Percentiles rank a stretch among this genome's conserved stretches.
Evolutionary conservation across 2,113 vertebrate genomes (phyloP).

Genomic region (Numida meleagris): DNA sequence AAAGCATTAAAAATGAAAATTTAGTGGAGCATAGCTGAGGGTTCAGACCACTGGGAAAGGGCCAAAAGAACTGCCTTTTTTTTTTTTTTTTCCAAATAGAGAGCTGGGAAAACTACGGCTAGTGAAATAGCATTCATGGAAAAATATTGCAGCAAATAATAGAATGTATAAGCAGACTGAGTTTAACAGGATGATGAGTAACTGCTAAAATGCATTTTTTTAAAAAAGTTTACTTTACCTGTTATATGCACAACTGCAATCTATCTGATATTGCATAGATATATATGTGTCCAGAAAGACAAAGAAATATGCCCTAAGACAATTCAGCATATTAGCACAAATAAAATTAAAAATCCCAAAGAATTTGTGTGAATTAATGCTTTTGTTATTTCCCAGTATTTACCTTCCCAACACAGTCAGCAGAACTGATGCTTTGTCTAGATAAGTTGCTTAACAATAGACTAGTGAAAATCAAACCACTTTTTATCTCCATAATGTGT

Average conservation of each 20-base stretch:
- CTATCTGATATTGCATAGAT: background rate
- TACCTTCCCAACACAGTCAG: background rate
- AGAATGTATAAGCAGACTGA: background rate
- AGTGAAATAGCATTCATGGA: background rate
- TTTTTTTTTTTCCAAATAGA: background rate
- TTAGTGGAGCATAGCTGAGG: background rate
- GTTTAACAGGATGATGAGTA: background rate
- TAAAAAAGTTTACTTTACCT: background rate
- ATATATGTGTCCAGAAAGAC: background rate
- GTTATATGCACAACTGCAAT: slow-evolving; percentile 2
- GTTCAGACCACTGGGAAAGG: background rate
- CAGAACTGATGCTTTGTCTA: background rate
- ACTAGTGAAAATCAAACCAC: background rate
- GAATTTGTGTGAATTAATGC: background rate
- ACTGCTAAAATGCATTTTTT: background rate
- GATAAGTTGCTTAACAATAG: background rate
- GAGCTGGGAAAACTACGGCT: background rate
- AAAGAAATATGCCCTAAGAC: background rate
- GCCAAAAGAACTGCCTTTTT: background rate
- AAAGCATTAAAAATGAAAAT: background rate
- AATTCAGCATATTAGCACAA: background rate
- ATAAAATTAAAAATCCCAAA: background rate
- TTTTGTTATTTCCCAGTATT: background rate
- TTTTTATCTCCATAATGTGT: background rate
- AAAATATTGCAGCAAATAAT: background rate